Base-by-base conservation (phyloP, 2,888 invertebrate genomes). In the Ctena decussata region DNA sequence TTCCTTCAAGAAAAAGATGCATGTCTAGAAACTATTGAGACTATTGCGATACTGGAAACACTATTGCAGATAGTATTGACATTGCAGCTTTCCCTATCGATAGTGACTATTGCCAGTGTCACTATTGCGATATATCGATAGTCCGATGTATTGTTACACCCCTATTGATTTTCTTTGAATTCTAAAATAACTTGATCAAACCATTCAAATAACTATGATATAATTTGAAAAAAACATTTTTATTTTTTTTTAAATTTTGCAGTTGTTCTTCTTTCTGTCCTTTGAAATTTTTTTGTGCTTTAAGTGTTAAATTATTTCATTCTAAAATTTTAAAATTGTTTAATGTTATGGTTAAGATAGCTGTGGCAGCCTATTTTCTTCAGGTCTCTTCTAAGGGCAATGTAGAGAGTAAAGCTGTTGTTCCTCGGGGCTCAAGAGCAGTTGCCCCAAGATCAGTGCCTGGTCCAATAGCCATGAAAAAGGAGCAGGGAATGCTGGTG, bases 401-500 rank as follows among this genome's bases (percentile, higher is more conserved):
- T 30, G 80, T 81, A 30, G 77, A 53, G 1, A 90, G 91, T 77
- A 90, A 87, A 70, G 91, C 91, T 46, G 81, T 93, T 32, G 91
- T 92, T 0, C 92, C 93, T 18, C 71, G 87, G 35, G 90, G 88
- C 21, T 80, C 77, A 15, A 77, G 89, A 80, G 86, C 86, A 60
- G 80, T 92, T 72, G 91, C 89, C 8, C 92, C 93, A 5, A 77
- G 81, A 65, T 82, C 78, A 35, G 84, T 91, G 86, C 90, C 86
- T 5, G 89, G 84, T 6, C 90, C 89, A 60, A 89, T 92, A 60
- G 87, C 91, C 32, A 92, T 92, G 89, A 93, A 82, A 49, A 92
- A 93, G 41, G 87, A 92, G 21, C 89, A 89, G 79, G 93, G 92
- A 44, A 92, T 93, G 92, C 78, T 93, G 24, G 91, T 92, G 8